phyloP scores from a whole-genome alignment of 2,797 vertebrate species.

The Tamandua tetradactyla region DNA sequence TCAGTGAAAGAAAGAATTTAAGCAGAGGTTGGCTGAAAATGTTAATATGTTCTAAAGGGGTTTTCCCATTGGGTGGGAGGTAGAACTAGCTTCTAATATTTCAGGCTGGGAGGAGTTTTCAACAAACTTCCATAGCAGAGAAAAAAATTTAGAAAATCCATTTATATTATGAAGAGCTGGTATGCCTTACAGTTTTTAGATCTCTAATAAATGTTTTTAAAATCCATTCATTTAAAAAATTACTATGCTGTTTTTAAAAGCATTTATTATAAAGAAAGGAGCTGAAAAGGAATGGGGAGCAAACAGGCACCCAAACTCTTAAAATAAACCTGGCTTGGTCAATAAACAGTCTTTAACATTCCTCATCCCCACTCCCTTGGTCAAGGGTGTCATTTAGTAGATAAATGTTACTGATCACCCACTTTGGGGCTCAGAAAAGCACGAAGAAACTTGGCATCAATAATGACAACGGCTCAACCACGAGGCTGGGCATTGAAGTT shows the following conservation, averaged over 20 bases:
- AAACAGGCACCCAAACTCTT: background rate
- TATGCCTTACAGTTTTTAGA: background rate
- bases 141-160: slow-evolving; percentile 35
- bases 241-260: slow-evolving; percentile 28
- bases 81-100: background rate
- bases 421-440: background rate
- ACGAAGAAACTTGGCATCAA: background rate
- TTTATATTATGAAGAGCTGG: background rate
- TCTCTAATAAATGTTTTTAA: slow-evolving; percentile 26
- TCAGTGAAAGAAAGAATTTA: background rate
- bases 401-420: background rate
- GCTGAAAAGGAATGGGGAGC: background rate
- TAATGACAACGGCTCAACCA: background rate
- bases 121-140: background rate
- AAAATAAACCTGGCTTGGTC: background rate
- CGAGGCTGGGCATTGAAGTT: too few species aligned
- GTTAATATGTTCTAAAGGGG: background rate
- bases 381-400: background rate
- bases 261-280: background rate
- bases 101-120: background rate
- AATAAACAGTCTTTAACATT: background rate
- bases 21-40: background rate
- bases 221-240: slow-evolving; percentile 48
- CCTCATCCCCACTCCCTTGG: background rate
- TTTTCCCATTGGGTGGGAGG: background rate